phyloP scores from a whole-genome alignment of 2,888 invertebrate species.

The Pristionchus maxplancki region DNA sequence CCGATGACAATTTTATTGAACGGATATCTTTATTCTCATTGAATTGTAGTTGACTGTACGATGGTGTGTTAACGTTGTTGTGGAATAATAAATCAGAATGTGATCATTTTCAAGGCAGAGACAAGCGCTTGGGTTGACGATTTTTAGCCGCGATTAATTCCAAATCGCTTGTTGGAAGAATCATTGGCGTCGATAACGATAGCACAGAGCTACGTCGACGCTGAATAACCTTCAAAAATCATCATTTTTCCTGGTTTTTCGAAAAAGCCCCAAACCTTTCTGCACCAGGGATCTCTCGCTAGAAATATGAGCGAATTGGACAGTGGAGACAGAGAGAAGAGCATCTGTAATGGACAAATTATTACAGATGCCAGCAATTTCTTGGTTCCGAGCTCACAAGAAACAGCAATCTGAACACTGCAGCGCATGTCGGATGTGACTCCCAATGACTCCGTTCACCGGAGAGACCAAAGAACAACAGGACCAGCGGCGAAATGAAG shows the following conservation, averaged over 20 bases:
- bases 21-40: not conserved
- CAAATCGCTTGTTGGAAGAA: not conserved
- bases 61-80: not conserved
- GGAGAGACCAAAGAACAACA: not conserved
- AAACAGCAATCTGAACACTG: not conserved
- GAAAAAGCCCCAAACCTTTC: not conserved
- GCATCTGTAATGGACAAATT: not conserved
- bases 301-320: not conserved
- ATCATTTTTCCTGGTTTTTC: too few relatives aligned
- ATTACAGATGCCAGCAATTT: too few relatives aligned
- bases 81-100: not conserved
- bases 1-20: not conserved
- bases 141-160: not conserved
- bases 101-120: not conserved
- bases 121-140: not conserved
- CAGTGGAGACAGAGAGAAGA: not conserved
- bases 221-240: not conserved
- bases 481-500: not conserved
- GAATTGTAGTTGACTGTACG: too few relatives aligned
- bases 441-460: not conserved
- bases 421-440: not conserved
- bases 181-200: not conserved
- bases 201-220: not conserved
- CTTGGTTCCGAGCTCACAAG: too few relatives aligned
- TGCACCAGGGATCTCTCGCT: not conserved